These are phyloP conservation scores for Mus pahari DNA, from an alignment of 2,113 vertebrate genomes.

Conservation along the genomic window DNA sequence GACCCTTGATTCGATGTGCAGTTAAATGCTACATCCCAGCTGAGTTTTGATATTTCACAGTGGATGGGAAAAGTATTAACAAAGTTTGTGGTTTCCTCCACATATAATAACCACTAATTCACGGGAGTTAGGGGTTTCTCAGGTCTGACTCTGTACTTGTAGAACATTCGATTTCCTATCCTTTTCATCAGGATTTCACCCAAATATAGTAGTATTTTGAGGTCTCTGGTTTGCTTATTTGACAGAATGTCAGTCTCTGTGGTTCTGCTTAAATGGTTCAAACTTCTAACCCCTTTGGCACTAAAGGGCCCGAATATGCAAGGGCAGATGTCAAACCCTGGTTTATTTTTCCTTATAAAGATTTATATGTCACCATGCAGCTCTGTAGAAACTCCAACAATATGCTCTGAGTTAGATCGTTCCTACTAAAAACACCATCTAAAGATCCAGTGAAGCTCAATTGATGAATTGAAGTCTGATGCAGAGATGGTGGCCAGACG, in stretches of 20 bases:
- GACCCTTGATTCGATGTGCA: conserved; percentile 79
- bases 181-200: conserved; percentile 69
- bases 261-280: conserved; percentile 37
- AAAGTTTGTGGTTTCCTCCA: conserved; percentile 66
- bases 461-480: background rate
- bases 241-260: conserved; percentile 49
- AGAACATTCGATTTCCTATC: conserved; percentile 51
- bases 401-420: background rate
- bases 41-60: conserved; percentile 75
- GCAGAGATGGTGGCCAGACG: background rate
- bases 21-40: conserved; percentile 75
- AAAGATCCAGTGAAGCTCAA: background rate
- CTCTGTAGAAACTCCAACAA: background rate
- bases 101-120: conserved; percentile 71
- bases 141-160: conserved; percentile 59
- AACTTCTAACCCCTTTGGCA: conserved; percentile 11
- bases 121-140: conserved; percentile 59
- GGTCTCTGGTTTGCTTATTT: conserved; percentile 60
- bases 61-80: conserved; percentile 76
- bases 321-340: background rate
- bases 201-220: conserved; percentile 71
- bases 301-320: background rate
- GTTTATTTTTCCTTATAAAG: background rate
- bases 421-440: background rate
- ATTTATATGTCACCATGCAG: background rate